These are phyloP conservation scores for Pegoplata infirma DNA, from an alignment of 2,888 invertebrate species.

Conservation along the genomic window DNA sequence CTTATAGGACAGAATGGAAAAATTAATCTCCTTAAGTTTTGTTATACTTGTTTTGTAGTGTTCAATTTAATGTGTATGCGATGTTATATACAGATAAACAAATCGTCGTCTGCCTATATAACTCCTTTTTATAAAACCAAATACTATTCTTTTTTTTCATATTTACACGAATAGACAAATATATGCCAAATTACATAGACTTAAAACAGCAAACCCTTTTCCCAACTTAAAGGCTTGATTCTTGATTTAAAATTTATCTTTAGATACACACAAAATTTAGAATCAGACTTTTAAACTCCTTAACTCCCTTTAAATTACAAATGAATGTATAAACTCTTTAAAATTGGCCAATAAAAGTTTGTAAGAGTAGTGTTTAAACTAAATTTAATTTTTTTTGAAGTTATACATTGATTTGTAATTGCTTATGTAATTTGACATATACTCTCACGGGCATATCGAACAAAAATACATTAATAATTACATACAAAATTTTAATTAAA, in stretches of 20 bases:
- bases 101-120: constrained; percentile 70
- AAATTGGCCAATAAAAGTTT: constrained; percentile 31
- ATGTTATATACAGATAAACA: constrained; percentile 77
- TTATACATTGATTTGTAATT: constrained; percentile 66
- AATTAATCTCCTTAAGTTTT: constrained; percentile 77
- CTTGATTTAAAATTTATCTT: no score
- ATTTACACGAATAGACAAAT: constrained; percentile 63
- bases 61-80: constrained; percentile 76
- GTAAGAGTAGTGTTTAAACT: constrained; percentile 28
- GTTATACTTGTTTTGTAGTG: constrained; percentile 78
- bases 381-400: constrained; percentile 16
- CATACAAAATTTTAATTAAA: neutral
- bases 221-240: neutral
- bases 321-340: constrained; percentile 63
- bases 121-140: constrained; percentile 43
- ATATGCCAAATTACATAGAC: constrained; percentile 68
- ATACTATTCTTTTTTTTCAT: constrained; percentile 48
- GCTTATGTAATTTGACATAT: constrained; percentile 69
- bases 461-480: constrained; percentile 34
- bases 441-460: constrained; percentile 64
- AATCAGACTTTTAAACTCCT: no score
- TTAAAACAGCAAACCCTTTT: neutral
- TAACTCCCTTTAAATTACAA: constrained; percentile 38
- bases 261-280: no score
- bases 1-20: constrained; percentile 13